These are phyloP conservation scores for Zalophus californianus DNA, from an alignment of 2,797 vertebrate genomes.

Conservation along the genomic window DNA sequence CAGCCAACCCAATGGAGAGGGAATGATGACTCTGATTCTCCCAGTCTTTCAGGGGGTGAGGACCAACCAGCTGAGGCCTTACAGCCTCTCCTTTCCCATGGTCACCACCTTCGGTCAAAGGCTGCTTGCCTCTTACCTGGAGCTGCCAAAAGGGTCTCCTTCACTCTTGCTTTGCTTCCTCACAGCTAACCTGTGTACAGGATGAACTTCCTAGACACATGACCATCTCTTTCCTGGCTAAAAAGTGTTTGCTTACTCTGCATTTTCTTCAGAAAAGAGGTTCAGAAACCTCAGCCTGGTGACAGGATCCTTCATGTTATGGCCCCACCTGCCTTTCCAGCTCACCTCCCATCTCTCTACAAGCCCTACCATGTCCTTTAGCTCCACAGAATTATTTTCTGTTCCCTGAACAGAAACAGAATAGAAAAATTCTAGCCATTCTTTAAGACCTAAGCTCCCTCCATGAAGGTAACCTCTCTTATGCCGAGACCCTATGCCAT, in stretches of 20 bases:
- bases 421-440: neutral
- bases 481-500: neutral
- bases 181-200: neutral
- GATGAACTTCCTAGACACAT: neutral
- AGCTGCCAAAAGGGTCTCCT: neutral
- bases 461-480: neutral
- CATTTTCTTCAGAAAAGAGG: neutral
- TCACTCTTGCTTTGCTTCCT: neutral
- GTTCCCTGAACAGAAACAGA: neutral
- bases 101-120: neutral
- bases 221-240: neutral
- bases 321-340: neutral
- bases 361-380: neutral
- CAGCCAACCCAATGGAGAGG: neutral
- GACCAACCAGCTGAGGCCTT: neutral
- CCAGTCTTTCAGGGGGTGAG: neutral
- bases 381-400: neutral
- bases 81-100: neutral
- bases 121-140: neutral
- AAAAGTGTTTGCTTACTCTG: neutral
- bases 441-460: neutral
- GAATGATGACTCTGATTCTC: neutral
- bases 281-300: neutral
- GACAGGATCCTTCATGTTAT: neutral
- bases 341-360: neutral